Evolutionary conservation across 2,888 invertebrate species (phyloP), one percentile per base, ranked within the genome.

Genomic region (Nemotelus nigrinus): DNA sequence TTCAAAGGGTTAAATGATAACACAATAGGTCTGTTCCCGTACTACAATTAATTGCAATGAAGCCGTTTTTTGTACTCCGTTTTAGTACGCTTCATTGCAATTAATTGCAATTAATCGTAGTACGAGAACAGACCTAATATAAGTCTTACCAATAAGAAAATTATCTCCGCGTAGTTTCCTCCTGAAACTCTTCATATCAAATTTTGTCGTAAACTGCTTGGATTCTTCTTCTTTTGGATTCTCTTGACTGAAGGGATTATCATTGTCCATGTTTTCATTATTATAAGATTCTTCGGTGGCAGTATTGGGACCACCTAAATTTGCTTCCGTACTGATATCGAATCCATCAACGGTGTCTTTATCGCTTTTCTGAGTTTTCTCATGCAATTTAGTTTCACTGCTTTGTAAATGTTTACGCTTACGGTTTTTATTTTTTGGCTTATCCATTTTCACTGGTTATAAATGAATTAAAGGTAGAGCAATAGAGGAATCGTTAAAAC

Each of bases 131-230:
- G n/a, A n/a, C n/a, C n/a, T n/a, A n/a, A n/a, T 25, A 25, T 25
- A 25, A 25, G 25, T 5, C 85, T 84, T 85, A 92, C 92, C 90
- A 84, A 89, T 88, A 78, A 89, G 88, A 82, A 90, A 91, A 10
- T 89, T 89, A 65, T 87, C 88, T 75, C 87, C 86, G 0, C 87
- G 83, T 76, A 92, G 82, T 80, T 90, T 90, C 81, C 88, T 89
- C 0, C 92, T 88, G 79, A 92, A 91, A 79, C 90, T 88, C 85
- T 90, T 89, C 78, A 90, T 87, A 83, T 91, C 90, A 82, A 91
- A 92, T 74, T 86, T 86, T 68, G 84, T 86, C 5, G 85, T 82
- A 80, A 85, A 86, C 3, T 82, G 81, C 0, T 81, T 47, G 25
- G 79, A 50, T 6, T 77, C 78, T 2, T 81, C 81, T 82, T 82